Evolutionary conservation across 2,888 invertebrate genomes (phyloP), one percentile per base, ranked within the genome.

Genomic region (Allophyes oxyacanthae): DNA sequence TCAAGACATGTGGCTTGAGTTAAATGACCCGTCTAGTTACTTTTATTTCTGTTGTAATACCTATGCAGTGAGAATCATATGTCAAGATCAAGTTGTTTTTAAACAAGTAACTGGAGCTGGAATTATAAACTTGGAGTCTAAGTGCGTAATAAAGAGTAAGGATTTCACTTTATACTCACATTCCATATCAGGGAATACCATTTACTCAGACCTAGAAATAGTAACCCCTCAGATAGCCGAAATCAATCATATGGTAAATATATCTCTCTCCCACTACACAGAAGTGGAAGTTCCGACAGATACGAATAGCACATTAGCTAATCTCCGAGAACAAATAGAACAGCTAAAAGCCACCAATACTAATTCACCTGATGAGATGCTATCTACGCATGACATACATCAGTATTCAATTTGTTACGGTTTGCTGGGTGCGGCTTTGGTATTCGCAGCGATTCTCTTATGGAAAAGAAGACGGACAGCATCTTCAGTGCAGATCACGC

Each of bases 241-340:
- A 13, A n/a, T 53, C n/a, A 45, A 45, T 40, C 44, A 53, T 33
- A 38, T 46, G 0, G 52, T 45, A 14, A 53, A 45, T 7, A 53
- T 53, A n/a, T 52, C 52, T 1, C 20, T 38, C 36, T 37, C 37
- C 10, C 43, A 44, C 5, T 38, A 44, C 14, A 30, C n/a, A 8
- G 44, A 14, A 10, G n/a, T 10, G 14, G 36, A 6, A 34, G 46
- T 37, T 37, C 37, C 36, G 15, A 3, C 28, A 6, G 20, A 20
- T 20, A 20, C 4, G 20, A 53, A 45, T 11, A 33, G 9, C 6
- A 20, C 45, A 14, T 33, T 45, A 33, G 28, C 26, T 4, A 14
- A 28, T 26, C 33, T 40, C 7, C 33, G 45, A 9, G 38, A 45
- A 40, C 30, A 14, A 33, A 46, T 54, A 40, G 6, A 46, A 41